A percentile compares a stretch with the other conserved stretches of the same genome.
Conservation (phyloP, 2,113 vertebrate genomes). For the Antigone vipio region DNA sequence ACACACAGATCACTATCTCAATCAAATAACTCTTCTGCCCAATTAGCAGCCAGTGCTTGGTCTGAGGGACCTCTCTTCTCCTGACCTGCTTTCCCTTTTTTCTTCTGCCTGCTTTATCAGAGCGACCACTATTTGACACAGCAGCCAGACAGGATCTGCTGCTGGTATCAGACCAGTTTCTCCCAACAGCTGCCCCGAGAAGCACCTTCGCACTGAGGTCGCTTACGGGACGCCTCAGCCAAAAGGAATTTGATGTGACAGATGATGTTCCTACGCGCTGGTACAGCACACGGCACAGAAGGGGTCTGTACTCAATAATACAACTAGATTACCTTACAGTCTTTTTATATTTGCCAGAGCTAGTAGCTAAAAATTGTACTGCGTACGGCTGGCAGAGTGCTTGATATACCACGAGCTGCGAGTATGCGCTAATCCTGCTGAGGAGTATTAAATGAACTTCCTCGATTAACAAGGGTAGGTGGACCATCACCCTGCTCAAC, state of each 20-base stretch:
- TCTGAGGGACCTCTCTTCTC: neutral
- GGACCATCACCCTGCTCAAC: neutral
- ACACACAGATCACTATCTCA: neutral
- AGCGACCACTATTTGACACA: neutral
- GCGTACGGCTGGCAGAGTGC: neutral
- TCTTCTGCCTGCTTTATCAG: neutral
- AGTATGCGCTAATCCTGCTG: neutral
- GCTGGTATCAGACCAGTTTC: neutral
- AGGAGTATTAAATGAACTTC: neutral
- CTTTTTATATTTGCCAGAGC: neutral
- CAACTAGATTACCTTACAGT: neutral
- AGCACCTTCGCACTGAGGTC: neutral
- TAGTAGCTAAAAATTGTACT: neutral
- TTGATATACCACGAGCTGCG: neutral
- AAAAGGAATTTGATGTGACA: neutral
- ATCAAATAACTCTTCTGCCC: neutral
- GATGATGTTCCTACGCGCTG: neutral
- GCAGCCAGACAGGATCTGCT: neutral
- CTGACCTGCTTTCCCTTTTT: neutral
- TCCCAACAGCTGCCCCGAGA: neutral
- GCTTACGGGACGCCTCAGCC: neutral
- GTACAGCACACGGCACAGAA: neutral
- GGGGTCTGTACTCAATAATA: neutral
- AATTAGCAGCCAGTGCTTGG: neutral
- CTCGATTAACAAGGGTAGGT: neutral